A percentile compares a stretch with the other conserved stretches of the same genome.
These are phyloP conservation scores for Dolichallabes microphthalmus DNA, from an alignment of 2,113 vertebrate species.

Conservation along the genomic window DNA sequence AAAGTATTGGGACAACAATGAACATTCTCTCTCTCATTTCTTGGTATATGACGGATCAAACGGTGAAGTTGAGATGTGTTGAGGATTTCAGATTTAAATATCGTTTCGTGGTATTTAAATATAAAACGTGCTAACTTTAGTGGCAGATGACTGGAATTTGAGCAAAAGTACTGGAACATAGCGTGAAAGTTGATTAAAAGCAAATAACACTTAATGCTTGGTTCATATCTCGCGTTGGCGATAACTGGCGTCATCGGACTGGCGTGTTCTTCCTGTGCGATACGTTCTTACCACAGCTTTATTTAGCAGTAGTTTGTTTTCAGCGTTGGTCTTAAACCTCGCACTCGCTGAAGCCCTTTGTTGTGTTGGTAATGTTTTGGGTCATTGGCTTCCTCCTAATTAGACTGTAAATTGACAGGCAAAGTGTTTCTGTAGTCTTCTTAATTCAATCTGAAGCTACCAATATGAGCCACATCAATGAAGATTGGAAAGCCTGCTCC, in stretches of 20 bases:
- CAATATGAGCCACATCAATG: not conserved
- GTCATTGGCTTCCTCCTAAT: not conserved
- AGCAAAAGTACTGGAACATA: not conserved
- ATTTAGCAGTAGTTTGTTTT: not conserved
- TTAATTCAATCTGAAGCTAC: not conserved
- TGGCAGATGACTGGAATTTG: not conserved
- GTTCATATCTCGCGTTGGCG: not conserved
- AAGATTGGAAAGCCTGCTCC: not conserved
- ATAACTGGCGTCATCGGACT: not conserved
- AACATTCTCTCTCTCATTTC: not conserved
- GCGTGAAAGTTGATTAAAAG: not conserved
- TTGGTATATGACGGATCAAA: not conserved
- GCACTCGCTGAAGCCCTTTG: not conserved
- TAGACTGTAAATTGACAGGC: not conserved
- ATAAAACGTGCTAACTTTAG: not conserved
- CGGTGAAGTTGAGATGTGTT: too few species aligned
- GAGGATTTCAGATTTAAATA: not conserved
- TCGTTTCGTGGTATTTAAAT: not conserved
- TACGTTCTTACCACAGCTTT: not conserved
- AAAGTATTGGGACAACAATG: not conserved
- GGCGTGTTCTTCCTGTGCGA: not conserved
- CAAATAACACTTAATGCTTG: not conserved
- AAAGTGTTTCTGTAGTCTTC: not conserved
- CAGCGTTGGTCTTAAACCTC: not conserved
- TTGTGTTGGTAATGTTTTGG: not conserved